A percentile compares a stretch with the other conserved stretches of the same genome.
phyloP scores from a whole-genome alignment of 2,797 vertebrate genomes.

The Neomorphus geoffroyi region DNA sequence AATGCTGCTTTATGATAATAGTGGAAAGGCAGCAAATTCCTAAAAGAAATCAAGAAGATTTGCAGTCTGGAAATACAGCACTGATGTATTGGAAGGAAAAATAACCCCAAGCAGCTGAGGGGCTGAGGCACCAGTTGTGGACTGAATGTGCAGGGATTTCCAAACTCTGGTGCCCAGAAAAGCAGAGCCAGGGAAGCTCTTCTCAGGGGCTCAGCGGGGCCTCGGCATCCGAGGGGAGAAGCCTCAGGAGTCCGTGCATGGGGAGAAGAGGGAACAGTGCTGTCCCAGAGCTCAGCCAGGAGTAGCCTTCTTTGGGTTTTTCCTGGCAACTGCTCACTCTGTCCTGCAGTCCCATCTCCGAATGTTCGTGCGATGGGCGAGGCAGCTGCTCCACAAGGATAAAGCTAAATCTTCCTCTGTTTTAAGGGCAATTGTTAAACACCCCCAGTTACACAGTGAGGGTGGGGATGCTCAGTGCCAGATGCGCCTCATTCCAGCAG shows the following conservation, averaged over 20 bases:
- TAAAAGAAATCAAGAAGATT: too few species aligned
- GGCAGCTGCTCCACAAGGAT: background rate
- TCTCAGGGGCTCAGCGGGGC: background rate
- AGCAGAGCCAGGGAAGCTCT: background rate
- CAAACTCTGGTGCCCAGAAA: background rate
- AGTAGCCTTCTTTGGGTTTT: rapidly evolving
- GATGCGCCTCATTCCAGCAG: background rate
- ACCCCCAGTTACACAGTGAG: background rate
- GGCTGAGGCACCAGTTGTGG: background rate
- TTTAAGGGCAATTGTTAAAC: background rate
- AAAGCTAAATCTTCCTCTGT: background rate
- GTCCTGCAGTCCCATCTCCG: background rate
- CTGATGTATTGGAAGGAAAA: background rate
- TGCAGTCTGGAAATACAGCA: too few species aligned
- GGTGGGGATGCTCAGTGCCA: background rate
- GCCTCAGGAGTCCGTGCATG: too few species aligned
- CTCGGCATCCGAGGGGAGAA: background rate
- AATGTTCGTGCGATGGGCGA: background rate
- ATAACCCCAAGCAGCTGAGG: background rate
- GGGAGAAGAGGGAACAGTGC: background rate
- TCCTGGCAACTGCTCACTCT: background rate
- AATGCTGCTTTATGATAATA: too few species aligned
- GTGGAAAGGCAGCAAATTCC: too few species aligned
- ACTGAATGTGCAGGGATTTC: too few species aligned
- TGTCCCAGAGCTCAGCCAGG: background rate